A percentile compares a stretch with the other conserved stretches of the same genome.
Evolutionary conservation across 2,113 vertebrate species (phyloP).

Genomic region (Astatotilapia flaviijosephi): DNA sequence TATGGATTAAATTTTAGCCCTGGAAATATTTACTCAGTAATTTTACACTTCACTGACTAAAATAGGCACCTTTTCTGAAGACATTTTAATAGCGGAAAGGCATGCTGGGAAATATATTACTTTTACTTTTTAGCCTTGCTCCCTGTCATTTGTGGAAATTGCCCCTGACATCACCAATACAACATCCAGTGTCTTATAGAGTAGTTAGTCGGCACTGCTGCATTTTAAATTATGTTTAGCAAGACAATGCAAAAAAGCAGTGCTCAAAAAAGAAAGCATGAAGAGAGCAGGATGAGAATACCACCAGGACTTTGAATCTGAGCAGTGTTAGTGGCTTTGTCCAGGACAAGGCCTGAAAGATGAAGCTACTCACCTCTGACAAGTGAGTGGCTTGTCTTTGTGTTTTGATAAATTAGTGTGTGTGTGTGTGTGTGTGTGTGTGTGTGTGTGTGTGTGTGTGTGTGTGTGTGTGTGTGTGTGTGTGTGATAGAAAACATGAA

Average conservation of each 20-base stretch:
- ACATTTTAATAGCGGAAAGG: not conserved
- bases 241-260: not conserved
- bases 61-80: not conserved
- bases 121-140: not conserved
- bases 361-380: not conserved
- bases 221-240: not conserved
- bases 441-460: too few species aligned
- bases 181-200: not conserved
- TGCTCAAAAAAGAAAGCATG: not conserved
- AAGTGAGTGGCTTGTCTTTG: not conserved
- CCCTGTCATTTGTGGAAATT: not conserved
- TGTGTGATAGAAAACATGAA: too few species aligned
- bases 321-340: not conserved
- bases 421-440: not conserved
- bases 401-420: not conserved
- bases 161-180: not conserved
- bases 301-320: not conserved
- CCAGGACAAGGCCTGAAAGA: not conserved
- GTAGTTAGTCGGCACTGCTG: not conserved
- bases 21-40: not conserved
- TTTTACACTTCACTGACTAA: not conserved
- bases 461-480: too few species aligned
- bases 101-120: not conserved
- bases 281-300: not conserved
- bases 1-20: not conserved